Conservation (phyloP, 1,140 invertebrate genomes). For the Drosophila pallidifrons region DNA sequence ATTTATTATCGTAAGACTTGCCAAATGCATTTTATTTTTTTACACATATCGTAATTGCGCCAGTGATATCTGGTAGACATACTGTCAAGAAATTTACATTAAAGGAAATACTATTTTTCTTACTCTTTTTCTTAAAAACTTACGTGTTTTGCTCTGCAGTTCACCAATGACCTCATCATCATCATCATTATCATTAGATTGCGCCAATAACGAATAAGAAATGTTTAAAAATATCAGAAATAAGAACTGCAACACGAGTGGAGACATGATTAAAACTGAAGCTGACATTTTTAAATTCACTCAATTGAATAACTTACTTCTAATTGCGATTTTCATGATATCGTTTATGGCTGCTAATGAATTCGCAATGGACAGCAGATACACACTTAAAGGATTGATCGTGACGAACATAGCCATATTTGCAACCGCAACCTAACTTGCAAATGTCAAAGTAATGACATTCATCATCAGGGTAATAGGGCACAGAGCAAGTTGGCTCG, state of each 20-base stretch:
- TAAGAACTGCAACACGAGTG: background rate
- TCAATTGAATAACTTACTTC: no score
- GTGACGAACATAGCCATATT: slow-evolving; percentile 45
- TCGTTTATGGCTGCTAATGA: background rate
- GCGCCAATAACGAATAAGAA: slow-evolving; percentile 5
- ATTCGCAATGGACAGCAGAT: slow-evolving; percentile 4
- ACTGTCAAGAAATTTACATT: slow-evolving; percentile 20
- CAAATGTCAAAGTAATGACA: slow-evolving; percentile 16
- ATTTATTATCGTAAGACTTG: no score
- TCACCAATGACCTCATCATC: slow-evolving; percentile 2
- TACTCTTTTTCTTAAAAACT: background rate
- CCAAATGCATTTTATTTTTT: background rate
- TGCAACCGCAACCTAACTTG: no score
- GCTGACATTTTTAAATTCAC: no score
- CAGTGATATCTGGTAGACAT: slow-evolving; percentile 16
- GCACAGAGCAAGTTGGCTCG: slow-evolving; percentile 40
- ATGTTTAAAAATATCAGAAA: slow-evolving; percentile 21
- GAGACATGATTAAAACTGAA: slow-evolving; percentile 15
- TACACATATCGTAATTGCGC: background rate
- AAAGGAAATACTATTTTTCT: background rate
- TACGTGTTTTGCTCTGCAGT: slow-evolving; percentile 29
- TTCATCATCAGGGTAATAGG: background rate
- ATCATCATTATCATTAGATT: background rate
- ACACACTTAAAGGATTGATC: slow-evolving; percentile 47
- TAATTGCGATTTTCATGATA: background rate